Percentiles rank a stretch among this genome's conserved stretches.
These are phyloP conservation scores for Bagarius yarrelli DNA, from an alignment of 2,113 vertebrate species.

Conservation along the genomic window DNA sequence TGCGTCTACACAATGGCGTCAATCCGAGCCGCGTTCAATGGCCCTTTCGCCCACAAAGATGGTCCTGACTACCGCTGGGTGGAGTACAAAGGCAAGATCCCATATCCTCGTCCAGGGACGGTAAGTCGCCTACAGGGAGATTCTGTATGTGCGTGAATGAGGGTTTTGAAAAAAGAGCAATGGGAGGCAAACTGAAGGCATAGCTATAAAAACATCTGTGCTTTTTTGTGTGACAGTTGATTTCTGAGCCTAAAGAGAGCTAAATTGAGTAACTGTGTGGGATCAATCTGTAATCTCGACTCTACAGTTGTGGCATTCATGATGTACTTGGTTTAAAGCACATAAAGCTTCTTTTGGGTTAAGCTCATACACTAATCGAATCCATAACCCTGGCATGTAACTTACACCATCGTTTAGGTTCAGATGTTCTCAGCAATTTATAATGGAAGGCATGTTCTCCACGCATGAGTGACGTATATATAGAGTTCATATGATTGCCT, in stretches of 20 bases:
- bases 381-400: not conserved
- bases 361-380: constrained; percentile 5
- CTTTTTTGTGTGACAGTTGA: not conserved
- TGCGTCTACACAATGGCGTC: constrained; percentile 80
- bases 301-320: not conserved
- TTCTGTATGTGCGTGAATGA: not conserved
- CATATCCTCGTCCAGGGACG: constrained; percentile 81
- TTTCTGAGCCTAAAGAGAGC: not conserved
- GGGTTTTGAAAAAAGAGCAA: not conserved
- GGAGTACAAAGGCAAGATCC: constrained; percentile 79
- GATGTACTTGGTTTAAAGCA: not conserved
- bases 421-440: not conserved
- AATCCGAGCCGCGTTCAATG: constrained; percentile 78
- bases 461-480: not conserved
- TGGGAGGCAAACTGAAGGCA: not conserved
- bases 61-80: constrained; percentile 81
- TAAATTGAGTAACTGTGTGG: not conserved
- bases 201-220: not conserved
- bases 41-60: constrained; percentile 82
- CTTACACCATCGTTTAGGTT: not conserved
- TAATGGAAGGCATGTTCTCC: not conserved
- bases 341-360: not conserved
- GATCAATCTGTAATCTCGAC: not conserved
- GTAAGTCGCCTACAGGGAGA: constrained; percentile 61
- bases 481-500: not conserved